Conservation (phyloP, 1,140 invertebrate species). For the Trachelipus rathkii region DNA sequence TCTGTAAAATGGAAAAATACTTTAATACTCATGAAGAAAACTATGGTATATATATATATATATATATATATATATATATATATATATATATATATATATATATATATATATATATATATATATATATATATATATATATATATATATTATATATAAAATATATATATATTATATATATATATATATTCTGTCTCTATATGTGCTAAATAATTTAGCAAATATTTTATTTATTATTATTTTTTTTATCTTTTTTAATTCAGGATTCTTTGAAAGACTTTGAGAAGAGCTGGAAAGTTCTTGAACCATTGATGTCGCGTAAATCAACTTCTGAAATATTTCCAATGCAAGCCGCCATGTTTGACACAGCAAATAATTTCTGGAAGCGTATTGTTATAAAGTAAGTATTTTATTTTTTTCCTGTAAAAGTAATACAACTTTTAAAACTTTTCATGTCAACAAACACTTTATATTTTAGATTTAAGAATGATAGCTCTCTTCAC, state of each 20-base stretch:
- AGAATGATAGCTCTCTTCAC: slow-evolving; percentile 24
- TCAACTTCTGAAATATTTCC: background rate
- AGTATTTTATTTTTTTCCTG: background rate
- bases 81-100: background rate
- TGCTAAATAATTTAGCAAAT: no score
- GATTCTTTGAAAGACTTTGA: background rate
- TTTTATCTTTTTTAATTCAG: background rate
- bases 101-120: background rate
- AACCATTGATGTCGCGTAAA: background rate
- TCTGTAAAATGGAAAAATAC: slow-evolving; percentile 36
- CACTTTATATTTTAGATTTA: slow-evolving; percentile 23
- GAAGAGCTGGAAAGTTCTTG: background rate
- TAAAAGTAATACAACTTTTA: no score
- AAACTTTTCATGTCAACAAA: no score
- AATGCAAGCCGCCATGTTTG: background rate
- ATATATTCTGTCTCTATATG: no score
- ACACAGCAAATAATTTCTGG: background rate
- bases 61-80: slow-evolving; percentile 12
- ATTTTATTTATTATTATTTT: no score
- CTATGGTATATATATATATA: slow-evolving; percentile 29
- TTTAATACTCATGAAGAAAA: slow-evolving; percentile 38
- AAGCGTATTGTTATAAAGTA: background rate
- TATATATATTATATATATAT: slow-evolving; percentile 12
- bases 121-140: slow-evolving; percentile 9
- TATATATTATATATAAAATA: slow-evolving; percentile 12